Conservation (phyloP, 2,888 invertebrate species). For the Mythimna albipuncta region DNA sequence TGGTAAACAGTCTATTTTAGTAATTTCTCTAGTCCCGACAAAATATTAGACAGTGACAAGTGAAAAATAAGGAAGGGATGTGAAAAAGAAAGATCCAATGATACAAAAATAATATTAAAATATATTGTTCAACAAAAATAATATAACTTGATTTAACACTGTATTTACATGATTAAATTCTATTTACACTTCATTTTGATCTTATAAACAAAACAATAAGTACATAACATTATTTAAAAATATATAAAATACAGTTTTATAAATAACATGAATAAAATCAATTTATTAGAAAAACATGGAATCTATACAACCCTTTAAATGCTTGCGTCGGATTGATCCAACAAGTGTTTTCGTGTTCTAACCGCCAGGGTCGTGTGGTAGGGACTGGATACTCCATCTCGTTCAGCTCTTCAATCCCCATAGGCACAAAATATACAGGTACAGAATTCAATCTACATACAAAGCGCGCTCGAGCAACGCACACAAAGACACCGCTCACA, state of each 20-base stretch:
- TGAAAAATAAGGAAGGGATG: slow-evolving; percentile 11
- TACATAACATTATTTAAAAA: not conserved
- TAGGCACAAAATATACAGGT: too few species aligned
- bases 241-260: slow-evolving; percentile 10
- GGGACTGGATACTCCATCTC: too few species aligned
- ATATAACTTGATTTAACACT: slow-evolving; percentile 7
- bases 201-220: slow-evolving; percentile 19
- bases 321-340: too few species aligned
- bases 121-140: slow-evolving; percentile 49
- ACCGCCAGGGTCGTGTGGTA: too few species aligned
- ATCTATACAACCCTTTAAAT: not conserved
- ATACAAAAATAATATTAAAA: slow-evolving; percentile 34
- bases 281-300: slow-evolving; percentile 10
- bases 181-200: slow-evolving; percentile 17
- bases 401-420: too few species aligned
- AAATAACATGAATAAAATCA: slow-evolving; percentile 15
- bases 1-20: too few species aligned
- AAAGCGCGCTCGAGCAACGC: too few species aligned
- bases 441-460: too few species aligned
- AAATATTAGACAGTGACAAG: too few species aligned
- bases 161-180: slow-evolving; percentile 37
- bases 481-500: too few species aligned
- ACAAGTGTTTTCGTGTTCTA: too few species aligned
- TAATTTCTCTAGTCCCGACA: too few species aligned
- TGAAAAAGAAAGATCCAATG: slow-evolving; percentile 15